These are phyloP conservation scores for Mermis nigrescens DNA, from an alignment of 2,888 invertebrate genomes.

Conservation along the genomic window DNA sequence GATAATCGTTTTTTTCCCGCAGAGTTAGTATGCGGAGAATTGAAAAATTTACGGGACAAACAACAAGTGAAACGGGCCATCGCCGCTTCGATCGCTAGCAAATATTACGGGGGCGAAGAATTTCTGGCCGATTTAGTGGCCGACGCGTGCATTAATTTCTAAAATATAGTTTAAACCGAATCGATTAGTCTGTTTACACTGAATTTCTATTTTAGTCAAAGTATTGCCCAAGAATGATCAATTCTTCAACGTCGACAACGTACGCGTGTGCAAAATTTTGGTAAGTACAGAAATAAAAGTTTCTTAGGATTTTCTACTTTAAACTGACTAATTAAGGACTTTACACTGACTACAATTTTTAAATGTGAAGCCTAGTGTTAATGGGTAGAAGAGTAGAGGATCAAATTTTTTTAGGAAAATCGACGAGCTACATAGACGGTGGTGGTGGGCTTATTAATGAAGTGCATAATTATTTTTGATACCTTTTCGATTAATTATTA, in stretches of 20 bases:
- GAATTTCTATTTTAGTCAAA: conserved; percentile 20
- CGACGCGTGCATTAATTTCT: conserved; percentile 49
- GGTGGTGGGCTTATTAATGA: too few relatives aligned
- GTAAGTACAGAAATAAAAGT: conserved; percentile 38
- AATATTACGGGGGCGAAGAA: conserved; percentile 92
- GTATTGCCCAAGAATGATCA: conserved; percentile 22
- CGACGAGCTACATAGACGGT: too few relatives aligned
- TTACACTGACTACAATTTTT: too few relatives aligned
- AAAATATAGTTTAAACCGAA: not conserved
- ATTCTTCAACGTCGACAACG: conserved; percentile 83
- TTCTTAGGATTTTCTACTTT: not conserved
- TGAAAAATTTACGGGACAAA: conserved; percentile 48
- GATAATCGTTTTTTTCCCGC: too few relatives aligned
- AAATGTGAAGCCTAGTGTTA: too few relatives aligned
- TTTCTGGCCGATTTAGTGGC: conserved; percentile 65
- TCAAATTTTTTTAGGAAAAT: not conserved
- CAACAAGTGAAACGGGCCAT: conserved; percentile 51
- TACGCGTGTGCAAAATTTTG: conserved; percentile 68
- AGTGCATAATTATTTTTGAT: too few relatives aligned
- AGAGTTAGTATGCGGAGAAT: conserved; percentile 37
- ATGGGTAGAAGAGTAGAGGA: not conserved
- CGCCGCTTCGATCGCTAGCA: conserved; percentile 72
- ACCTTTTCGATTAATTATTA: too few relatives aligned
- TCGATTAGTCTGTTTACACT: not conserved
- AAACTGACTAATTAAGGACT: too few relatives aligned